Evolutionary conservation across 2,113 vertebrate species (phyloP).

Genomic region (Campylomormyrus tamandua): DNA sequence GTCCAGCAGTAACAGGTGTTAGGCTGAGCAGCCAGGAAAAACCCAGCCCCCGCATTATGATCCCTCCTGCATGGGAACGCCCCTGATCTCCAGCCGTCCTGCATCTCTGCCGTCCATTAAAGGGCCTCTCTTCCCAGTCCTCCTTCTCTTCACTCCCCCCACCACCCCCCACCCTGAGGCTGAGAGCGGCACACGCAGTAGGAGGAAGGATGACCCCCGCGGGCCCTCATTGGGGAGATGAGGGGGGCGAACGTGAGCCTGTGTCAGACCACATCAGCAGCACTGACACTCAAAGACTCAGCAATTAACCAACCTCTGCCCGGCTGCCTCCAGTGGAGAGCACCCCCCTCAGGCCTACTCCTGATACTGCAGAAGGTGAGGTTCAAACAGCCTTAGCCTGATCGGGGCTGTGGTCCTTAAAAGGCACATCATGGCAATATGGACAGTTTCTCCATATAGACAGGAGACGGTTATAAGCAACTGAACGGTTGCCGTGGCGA

Average conservation of each 20-base stretch:
- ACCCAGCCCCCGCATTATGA: not conserved
- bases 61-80: no score
- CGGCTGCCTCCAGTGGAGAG: not conserved
- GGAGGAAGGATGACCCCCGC: not conserved
- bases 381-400: not conserved
- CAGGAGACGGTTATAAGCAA: not conserved
- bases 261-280: not conserved
- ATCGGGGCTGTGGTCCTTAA: not conserved
- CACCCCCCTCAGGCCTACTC: not conserved
- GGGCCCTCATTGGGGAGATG: not conserved
- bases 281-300: constrained; percentile 5
- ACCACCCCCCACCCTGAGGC: not conserved
- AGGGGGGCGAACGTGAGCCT: not conserved
- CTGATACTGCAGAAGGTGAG: not conserved
- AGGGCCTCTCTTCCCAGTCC: not conserved
- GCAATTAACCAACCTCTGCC: not conserved
- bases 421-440: not conserved
- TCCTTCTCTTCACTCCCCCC: no score
- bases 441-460: not conserved
- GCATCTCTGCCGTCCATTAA: not conserved
- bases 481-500: not conserved
- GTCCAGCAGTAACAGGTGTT: not conserved
- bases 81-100: not conserved
- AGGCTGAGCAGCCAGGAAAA: not conserved
- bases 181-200: not conserved